Evolutionary conservation across 2,888 invertebrate species (phyloP).

Genomic region (Drosophila bunnanda): DNA sequence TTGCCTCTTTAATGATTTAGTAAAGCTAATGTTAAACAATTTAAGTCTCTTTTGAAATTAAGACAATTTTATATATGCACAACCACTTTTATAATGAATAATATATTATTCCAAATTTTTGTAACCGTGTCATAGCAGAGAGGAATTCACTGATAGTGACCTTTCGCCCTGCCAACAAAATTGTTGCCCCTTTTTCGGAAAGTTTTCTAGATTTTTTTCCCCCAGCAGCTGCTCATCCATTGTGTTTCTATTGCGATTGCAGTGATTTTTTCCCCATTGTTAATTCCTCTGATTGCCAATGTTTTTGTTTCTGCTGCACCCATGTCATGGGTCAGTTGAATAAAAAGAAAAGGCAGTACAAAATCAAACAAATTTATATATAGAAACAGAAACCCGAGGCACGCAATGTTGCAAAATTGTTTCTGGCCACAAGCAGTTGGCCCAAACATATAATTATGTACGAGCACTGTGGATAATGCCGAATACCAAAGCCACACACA

Average conservation of each 20-base stretch:
- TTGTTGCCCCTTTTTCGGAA: constrained; percentile 69
- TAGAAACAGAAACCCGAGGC: constrained; percentile 6
- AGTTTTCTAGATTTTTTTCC: constrained; percentile 1
- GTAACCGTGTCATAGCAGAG: not conserved
- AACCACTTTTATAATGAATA: too few relatives aligned
- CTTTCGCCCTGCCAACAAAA: constrained; percentile 65
- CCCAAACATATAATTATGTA: constrained; percentile 67
- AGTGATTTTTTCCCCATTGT: constrained; percentile 60
- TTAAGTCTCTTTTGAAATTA: not conserved
- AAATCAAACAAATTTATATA: not conserved
- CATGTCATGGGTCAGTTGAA: constrained; percentile 31
- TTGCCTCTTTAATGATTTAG: not conserved
- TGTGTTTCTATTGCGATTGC: constrained; percentile 63
- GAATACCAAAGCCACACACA: constrained; percentile 24
- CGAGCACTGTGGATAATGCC: constrained; percentile 40
- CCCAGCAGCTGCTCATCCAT: constrained; percentile 37
- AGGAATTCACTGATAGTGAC: constrained; percentile 43
- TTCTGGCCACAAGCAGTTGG: constrained; percentile 51
- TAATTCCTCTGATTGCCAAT: constrained; percentile 62
- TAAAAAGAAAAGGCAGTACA: not conserved
- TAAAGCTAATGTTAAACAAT: not conserved
- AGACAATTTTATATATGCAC: too few relatives aligned
- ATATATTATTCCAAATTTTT: too few relatives aligned
- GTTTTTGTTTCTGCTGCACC: constrained; percentile 38
- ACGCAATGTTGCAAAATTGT: constrained; percentile 39